These are phyloP conservation scores for Caenorhabditis becei DNA, from an alignment of 2,888 invertebrate genomes.

Conservation along the genomic window DNA sequence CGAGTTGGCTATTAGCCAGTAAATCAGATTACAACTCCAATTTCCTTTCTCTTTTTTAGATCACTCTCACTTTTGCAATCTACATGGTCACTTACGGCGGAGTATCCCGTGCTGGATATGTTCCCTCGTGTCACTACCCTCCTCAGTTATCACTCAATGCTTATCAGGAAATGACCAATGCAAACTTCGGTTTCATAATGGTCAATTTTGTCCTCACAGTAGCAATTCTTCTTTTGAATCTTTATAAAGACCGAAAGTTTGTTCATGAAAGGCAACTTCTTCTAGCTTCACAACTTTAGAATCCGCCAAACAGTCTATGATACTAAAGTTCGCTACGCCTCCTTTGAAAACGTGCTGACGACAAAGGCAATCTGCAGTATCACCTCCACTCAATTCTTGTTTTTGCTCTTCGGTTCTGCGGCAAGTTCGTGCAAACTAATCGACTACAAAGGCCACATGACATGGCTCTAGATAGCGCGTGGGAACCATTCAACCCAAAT, in stretches of 20 bases:
- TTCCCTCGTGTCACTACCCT: slow-evolving; percentile 46
- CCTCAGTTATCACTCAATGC: slow-evolving; percentile 36
- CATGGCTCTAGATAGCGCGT: not conserved
- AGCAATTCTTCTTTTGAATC: slow-evolving; percentile 18
- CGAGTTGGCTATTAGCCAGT: too few relatives aligned
- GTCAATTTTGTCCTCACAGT: slow-evolving; percentile 24
- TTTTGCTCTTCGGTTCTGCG: slow-evolving; percentile 27
- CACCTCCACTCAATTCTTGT: slow-evolving; percentile 44
- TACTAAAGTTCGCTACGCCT: slow-evolving; percentile 37
- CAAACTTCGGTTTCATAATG: slow-evolving; percentile 30
- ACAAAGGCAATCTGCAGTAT: slow-evolving; percentile 51
- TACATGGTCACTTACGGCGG: slow-evolving; percentile 25
- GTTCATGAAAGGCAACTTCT: not conserved
- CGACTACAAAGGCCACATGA: not conserved
- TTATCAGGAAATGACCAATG: slow-evolving; percentile 27
- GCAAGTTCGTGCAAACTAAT: slow-evolving; percentile 13
- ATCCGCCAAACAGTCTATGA: slow-evolving; percentile 25
- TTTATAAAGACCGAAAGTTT: slow-evolving; percentile 17
- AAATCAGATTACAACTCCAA: too few relatives aligned
- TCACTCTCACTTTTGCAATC: slow-evolving; percentile 3
- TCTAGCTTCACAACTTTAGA: slow-evolving; percentile 1
- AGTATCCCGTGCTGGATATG: slow-evolving; percentile 43
- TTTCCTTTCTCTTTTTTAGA: slow-evolving; percentile 16
- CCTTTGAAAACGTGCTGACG: slow-evolving; percentile 48
- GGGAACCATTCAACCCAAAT: not conserved